phyloP scores from a whole-genome alignment of 2,888 invertebrate genomes.

The Azorinus chamasolen region DNA sequence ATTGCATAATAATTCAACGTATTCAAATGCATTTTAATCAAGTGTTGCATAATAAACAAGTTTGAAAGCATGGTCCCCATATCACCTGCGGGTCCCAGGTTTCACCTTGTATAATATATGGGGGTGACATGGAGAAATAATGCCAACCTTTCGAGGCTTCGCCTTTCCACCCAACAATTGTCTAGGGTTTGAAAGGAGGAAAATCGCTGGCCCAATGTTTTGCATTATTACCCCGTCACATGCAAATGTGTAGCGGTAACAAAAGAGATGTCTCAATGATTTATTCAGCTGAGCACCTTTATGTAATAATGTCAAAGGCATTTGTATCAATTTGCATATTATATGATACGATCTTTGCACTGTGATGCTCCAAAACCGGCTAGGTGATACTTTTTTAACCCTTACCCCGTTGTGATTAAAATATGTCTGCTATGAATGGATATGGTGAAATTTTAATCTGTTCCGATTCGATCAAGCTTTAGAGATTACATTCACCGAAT shows the following conservation, averaged over 20 bases:
- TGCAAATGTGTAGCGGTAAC: slow-evolving; percentile 46
- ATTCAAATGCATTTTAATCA: slow-evolving; percentile 54
- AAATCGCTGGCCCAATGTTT: slow-evolving; percentile 1
- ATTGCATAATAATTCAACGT: slow-evolving; percentile 51
- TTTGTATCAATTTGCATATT: slow-evolving; percentile 25
- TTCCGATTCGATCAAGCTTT: no score
- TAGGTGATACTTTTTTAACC: no score
- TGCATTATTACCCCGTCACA: slow-evolving; percentile 49
- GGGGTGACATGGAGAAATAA: slow-evolving; percentile 25
- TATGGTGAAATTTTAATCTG: no score
- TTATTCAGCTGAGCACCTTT: slow-evolving; percentile 51
- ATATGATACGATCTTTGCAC: no score
- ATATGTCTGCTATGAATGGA: no score
- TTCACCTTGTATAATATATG: slow-evolving; percentile 26
- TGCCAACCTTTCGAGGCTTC: no score
- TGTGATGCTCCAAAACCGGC: no score
- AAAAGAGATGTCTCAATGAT: slow-evolving; percentile 45
- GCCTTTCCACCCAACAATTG: slow-evolving; percentile 5
- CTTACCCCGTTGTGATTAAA: no score
- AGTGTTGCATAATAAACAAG: slow-evolving; percentile 38
- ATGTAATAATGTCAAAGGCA: slow-evolving; percentile 45
- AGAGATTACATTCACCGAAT: no score
- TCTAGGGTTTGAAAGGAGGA: slow-evolving; percentile 16
- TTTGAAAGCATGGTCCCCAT: slow-evolving; percentile 27
- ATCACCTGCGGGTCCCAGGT: slow-evolving; percentile 43